phyloP scores from a whole-genome alignment of 2,888 invertebrate genomes.

The Lepidochrysops patricia region DNA sequence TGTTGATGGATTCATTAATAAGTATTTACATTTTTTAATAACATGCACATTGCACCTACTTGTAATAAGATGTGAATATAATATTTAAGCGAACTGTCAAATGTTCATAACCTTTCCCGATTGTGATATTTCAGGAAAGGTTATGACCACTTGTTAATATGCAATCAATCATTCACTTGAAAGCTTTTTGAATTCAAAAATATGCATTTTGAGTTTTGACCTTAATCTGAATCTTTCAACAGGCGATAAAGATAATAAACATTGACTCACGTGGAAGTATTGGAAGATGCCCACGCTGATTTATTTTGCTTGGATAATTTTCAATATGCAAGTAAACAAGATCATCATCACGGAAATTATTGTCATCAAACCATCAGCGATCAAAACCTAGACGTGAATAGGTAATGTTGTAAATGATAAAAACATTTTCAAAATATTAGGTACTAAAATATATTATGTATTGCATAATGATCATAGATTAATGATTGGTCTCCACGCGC shows the following conservation, averaged over 20 bases:
- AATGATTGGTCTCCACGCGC: no score
- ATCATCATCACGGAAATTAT: neutral
- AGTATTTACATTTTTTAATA: no score
- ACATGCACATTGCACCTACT: no score
- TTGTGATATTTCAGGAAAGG: neutral
- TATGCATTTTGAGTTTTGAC: neutral
- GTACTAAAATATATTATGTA: no score
- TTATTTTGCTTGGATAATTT: conserved; percentile 5
- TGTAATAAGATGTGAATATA: no score
- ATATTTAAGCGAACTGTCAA: no score
- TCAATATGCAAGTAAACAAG: neutral
- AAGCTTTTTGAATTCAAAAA: neutral
- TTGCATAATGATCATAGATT: no score
- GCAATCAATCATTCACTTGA: neutral
- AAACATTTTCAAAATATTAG: neutral
- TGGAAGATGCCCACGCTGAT: neutral
- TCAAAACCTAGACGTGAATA: neutral
- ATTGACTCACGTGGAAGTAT: neutral
- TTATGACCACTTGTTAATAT: neutral
- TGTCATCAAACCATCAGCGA: neutral
- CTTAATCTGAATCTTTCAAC: conserved; percentile 5
- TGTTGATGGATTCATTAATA: no score
- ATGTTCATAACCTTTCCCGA: neutral
- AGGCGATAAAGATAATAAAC: neutral
- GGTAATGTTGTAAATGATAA: neutral